These are phyloP conservation scores for Centropus unirufus DNA, from an alignment of 2,113 vertebrate genomes.

Conservation along the genomic window DNA sequence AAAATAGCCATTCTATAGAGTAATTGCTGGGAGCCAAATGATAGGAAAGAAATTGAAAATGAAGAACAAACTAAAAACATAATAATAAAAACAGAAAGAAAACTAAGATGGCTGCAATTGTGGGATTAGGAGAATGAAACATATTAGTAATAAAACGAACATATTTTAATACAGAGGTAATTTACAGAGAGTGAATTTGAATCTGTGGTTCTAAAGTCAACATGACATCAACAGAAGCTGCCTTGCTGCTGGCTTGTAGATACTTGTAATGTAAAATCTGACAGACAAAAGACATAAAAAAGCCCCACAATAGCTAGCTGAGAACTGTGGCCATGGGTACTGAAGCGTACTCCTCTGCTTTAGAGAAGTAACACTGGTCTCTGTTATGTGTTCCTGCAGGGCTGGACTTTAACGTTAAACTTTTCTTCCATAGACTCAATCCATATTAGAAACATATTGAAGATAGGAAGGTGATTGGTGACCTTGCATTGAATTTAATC, in stretches of 20 bases:
- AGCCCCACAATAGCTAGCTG: background rate
- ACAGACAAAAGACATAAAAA: background rate
- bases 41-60: background rate
- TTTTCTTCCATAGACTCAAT: background rate
- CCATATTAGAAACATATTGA: background rate
- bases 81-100: background rate
- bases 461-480: constrained; percentile 28
- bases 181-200: background rate
- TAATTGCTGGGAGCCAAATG: background rate
- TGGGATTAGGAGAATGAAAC: background rate
- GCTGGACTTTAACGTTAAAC: background rate
- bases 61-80: background rate
- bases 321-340: background rate
- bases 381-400: background rate
- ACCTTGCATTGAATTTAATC: constrained; percentile 47
- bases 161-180: background rate
- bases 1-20: background rate
- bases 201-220: background rate
- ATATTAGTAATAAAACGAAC: background rate
- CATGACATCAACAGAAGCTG: background rate
- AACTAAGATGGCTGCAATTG: background rate
- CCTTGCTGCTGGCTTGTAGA: background rate
- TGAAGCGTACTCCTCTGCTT: background rate
- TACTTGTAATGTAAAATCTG: background rate
- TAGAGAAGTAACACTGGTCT: background rate